Base-by-base conservation (phyloP, 2,113 vertebrate genomes). In the Pseudolaguvia tuberculata region DNA sequence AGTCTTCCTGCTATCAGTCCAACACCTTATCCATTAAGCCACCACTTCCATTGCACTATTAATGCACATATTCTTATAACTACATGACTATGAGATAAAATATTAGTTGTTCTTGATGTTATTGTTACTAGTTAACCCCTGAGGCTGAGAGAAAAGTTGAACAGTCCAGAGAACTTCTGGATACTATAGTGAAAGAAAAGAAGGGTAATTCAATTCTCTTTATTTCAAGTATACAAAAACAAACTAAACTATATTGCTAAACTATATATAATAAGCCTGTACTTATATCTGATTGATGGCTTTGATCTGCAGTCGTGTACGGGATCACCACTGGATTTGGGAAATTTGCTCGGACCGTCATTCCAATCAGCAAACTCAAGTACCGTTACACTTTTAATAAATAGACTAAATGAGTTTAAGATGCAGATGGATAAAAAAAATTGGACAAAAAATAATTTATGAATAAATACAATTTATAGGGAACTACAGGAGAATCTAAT, bases 291-390 rank as follows among this genome's bases (percentile, higher is more conserved):
- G 48, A 48, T 57, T 69, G 29, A 65, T 25, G 83, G 76, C 84
- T 35, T 0, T 87, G 79, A 80, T 50, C 79, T 90, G 69, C 84
- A 99, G 97, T 98, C 81, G 96, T 98, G 70, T 99, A 99, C 35
- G 97, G 97, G 84, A 98, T 99, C 83, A 99, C 95, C 14, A 99
- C 97, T 0, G 97, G 97, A 17, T 99, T 99, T 89, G 97, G 97
- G 9, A 99, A 98, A 83, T 99, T 99, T 90, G 97, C 97, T 72
- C 92, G 92, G 62, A 99, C 95, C 12, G 90, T 98, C 53, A 99
- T 98, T 84, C 95, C 96, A 68, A 82, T 93, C 85, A 90, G 83
- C 82, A 98, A 98, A 62, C 93, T 99, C 59, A 91, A 92, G 96
- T 98, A 93, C 84, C 86, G 80, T 53, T 25, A 63, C 62, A 39